Conservation (phyloP, 2,888 invertebrate genomes). For the Liodrosophila aerea region DNA sequence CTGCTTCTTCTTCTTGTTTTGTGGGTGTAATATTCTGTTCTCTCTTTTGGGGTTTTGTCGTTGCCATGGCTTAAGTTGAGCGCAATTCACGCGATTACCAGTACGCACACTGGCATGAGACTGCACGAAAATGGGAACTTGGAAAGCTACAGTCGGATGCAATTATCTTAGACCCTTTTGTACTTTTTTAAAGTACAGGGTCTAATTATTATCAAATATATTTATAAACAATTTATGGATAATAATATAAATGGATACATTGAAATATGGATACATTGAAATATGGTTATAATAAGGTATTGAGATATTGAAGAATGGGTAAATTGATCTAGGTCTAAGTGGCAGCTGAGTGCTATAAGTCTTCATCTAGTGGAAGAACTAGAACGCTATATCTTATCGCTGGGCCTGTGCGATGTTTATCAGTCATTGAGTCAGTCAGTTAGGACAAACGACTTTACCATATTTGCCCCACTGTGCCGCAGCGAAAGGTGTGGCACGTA, state of each 20-base stretch:
- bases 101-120: conserved; percentile 29
- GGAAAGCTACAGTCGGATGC: no score
- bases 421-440: neutral
- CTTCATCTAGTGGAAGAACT: no score
- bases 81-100: conserved; percentile 31
- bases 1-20: conserved; percentile 3
- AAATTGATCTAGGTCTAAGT: neutral
- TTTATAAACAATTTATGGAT: no score
- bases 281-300: no score
- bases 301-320: no score
- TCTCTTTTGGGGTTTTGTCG: conserved; percentile 11
- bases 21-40: neutral
- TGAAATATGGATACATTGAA: no score
- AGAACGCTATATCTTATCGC: no score
- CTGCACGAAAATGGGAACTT: conserved; percentile 1
- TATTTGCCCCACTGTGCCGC: conserved; percentile 35
- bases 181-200: no score
- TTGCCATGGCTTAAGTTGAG: conserved; percentile 27
- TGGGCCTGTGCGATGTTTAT: neutral
- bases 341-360: no score
- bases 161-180: no score
- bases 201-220: no score
- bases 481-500: conserved; percentile 49
- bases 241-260: no score
- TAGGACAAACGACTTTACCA: neutral